Conservation (phyloP, 2,797 vertebrate species). For the Acropternis orthonyx region DNA sequence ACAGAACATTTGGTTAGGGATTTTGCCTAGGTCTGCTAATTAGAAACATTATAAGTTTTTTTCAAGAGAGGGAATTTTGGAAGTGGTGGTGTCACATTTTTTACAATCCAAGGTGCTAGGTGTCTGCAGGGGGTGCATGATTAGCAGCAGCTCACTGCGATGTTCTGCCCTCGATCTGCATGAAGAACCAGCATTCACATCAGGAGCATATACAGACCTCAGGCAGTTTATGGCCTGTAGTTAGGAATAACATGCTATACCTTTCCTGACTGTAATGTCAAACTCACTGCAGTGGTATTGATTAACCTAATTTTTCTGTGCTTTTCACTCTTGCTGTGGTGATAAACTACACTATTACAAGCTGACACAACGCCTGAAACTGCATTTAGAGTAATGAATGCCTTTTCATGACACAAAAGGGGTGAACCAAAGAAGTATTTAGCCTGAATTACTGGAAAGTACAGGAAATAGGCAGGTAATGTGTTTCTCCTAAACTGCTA, state of each 20-base stretch:
- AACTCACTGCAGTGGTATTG: constrained; percentile 49
- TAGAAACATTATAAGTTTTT: not conserved
- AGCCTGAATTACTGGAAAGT: constrained; percentile 17
- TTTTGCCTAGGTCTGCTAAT: not conserved
- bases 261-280: constrained; percentile 28
- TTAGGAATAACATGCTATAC: constrained; percentile 21
- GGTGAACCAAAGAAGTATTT: not conserved
- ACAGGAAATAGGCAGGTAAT: constrained; percentile 13
- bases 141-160: not conserved
- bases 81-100: not conserved
- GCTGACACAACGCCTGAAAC: constrained; percentile 46
- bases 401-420: not conserved
- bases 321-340: constrained; percentile 28
- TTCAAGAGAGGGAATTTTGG: not conserved
- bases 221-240: not conserved
- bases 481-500: not conserved
- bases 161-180: not conserved
- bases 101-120: not conserved
- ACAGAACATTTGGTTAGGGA: not conserved
- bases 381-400: constrained; percentile 52
- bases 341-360: constrained; percentile 55
- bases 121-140: not conserved
- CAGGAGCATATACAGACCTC: not conserved
- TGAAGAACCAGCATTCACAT: not conserved
- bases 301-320: constrained; percentile 68